Base-by-base conservation (phyloP, 2,888 invertebrate genomes). In the Cantharis nigra region DNA sequence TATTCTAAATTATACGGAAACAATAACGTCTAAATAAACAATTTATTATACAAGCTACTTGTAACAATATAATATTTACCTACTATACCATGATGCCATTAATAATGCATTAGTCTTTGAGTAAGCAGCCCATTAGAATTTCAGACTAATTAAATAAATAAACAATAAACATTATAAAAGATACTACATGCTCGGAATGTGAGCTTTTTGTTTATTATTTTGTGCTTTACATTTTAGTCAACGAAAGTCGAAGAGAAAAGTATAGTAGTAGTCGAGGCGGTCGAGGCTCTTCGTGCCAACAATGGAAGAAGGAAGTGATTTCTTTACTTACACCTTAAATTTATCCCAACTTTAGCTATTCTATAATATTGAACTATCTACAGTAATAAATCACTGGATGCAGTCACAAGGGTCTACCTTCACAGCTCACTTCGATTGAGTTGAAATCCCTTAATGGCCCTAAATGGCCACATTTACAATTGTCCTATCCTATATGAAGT, bases 361-460 rank as follows among this genome's bases (percentile, higher is more conserved):
- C 78, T 33, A 72, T 78, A 72, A 75, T 72, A 76, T 76, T 64
- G 76, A 78, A 75, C 75, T 75, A 78, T 78, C 78, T 72, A 69
- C 49, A 72, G 76, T 76, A 79, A 85, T 86, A 86, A 86, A 86
- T 86, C 85, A 86, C 83, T 79, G 80, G 70, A 81, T 81, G 78
- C 80, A 84, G 83, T 83, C 86, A 81, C 85, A 77, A 81, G 84
- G 85, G 84, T 84, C 84, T 83, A 83, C 83, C 82, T 83, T 82
- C 83, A 80, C 83, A 82, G 84, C 84, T 85, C 85, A 84, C 84
- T 86, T 85, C 87, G 87, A 87, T 87, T 86, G 87, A 87, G 87
- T 86, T 83, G 85, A 86, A 87, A 84, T 88, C 87, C 88, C 88
- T 86, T 88, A 87, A 88, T 87, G 85, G 88, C 86, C 86, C 86